phyloP scores from a whole-genome alignment of 1,140 invertebrate genomes.

The Calliopsis andreniformis region DNA sequence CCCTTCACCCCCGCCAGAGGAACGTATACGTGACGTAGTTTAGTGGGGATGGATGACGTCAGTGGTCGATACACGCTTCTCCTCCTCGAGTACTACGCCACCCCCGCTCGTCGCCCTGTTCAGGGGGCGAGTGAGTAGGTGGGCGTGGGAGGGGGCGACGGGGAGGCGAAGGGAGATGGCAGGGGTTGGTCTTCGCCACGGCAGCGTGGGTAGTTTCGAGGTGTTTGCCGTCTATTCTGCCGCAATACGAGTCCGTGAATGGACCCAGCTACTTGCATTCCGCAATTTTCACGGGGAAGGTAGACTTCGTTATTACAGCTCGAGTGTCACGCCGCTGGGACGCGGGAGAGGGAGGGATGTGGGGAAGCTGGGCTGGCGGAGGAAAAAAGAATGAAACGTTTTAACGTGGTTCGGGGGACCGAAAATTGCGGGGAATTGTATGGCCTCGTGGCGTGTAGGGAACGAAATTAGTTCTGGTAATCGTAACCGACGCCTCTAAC shows the following conservation, averaged over 20 bases:
- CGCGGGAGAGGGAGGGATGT: background rate
- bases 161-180: background rate
- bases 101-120: slow-evolving; percentile 30
- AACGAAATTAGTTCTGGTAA: slow-evolving; percentile 44
- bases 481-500: slow-evolving; percentile 37
- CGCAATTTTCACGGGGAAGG: slow-evolving; percentile 55
- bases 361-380: background rate
- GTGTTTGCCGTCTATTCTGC: slow-evolving; percentile 58
- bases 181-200: slow-evolving; percentile 26
- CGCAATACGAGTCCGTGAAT: slow-evolving; percentile 65
- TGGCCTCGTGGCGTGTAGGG: background rate
- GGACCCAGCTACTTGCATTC: slow-evolving; percentile 61
- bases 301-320: slow-evolving; percentile 64
- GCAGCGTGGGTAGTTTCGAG: slow-evolving; percentile 48
- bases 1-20: slow-evolving; percentile 50
- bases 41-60: slow-evolving; percentile 73
- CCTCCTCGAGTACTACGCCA: slow-evolving; percentile 70
- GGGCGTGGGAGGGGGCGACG: background rate
- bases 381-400: slow-evolving; percentile 17
- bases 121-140: background rate
- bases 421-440: slow-evolving; percentile 39
- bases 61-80: slow-evolving; percentile 73
- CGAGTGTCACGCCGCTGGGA: slow-evolving; percentile 45
- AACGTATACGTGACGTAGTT: slow-evolving; percentile 71
- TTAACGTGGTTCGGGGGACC: slow-evolving; percentile 25